Percentiles rank a stretch among this genome's conserved stretches.
Evolutionary conservation across 2,113 vertebrate species (phyloP).

Genomic region (Recurvirostra avosetta): DNA sequence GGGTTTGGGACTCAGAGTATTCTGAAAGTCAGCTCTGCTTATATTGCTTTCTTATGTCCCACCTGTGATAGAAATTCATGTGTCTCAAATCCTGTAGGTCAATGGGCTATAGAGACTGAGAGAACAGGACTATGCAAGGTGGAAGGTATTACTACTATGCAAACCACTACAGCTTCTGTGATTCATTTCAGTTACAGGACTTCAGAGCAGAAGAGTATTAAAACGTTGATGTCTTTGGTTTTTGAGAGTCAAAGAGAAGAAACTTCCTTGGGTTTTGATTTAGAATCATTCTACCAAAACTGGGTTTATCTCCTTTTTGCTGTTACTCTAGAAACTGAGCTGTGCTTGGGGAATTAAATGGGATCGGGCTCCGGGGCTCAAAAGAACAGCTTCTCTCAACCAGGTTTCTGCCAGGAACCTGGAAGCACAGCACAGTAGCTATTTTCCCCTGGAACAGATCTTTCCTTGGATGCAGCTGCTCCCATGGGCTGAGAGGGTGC

Average conservation of each 20-base stretch:
- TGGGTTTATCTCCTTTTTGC: background rate
- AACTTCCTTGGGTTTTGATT: background rate
- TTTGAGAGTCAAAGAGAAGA: background rate
- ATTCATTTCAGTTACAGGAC: background rate
- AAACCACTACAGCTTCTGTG: background rate
- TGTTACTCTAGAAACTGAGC: background rate
- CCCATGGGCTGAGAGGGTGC: background rate
- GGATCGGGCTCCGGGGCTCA: background rate
- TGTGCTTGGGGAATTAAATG: background rate
- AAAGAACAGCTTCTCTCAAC: background rate
- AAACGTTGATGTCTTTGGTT: background rate
- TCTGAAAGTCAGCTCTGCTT: background rate
- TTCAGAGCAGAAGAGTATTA: background rate
- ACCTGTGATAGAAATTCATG: background rate
- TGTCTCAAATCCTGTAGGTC: background rate
- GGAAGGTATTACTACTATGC: background rate
- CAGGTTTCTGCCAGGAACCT: background rate
- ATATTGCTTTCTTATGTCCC: fast-evolving
- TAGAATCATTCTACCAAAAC: background rate
- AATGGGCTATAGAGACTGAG: background rate
- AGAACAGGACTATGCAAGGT: background rate
- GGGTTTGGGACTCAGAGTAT: background rate
- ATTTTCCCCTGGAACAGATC: background rate
- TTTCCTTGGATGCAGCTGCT: background rate
- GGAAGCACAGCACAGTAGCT: background rate